Base-by-base conservation (phyloP, 2,888 invertebrate species). In the Eucriotettix oculatus region DNA sequence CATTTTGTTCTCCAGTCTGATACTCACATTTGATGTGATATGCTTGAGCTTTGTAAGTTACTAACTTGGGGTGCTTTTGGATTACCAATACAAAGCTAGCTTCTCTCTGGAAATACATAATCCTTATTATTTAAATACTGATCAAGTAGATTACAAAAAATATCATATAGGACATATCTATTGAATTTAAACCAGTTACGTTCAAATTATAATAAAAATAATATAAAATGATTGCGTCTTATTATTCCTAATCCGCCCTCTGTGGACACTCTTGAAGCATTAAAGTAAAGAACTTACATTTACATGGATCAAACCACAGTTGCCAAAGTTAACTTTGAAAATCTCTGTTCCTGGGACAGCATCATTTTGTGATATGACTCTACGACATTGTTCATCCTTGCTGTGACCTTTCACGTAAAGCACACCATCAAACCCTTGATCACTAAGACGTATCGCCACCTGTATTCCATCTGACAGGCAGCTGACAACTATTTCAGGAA, bases 11-110 rank as follows among this genome's bases (percentile, higher is more conserved):
- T 63, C 92, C 93, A 0, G 92, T 93, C 73, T 93, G 90, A 72
- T 96, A 96, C 60, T 93, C 87, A 72, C 96, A 96, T 72, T 91
- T 91, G 65, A 97, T 92, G 74, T 95, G 92, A 77, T 95, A 97
- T 1, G 96, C 95, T 73, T 94, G 92, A 9, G 96, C 93, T 70
- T 90, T 90, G 72, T 90, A 90, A 0, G 96, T 97, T 58, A 96
- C 87, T 58, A 97, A 79, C 77, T 92, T 92, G 0, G 94, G 93
- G 82, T 97, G 96, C 75, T 93, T 92, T 72, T 97, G 96, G 71
- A 97, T 90, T 40, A 97, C 93, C 54, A 97, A 78, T 1, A 95
- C 90, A 72, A 94, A 95, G 71, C 90, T 90, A 40, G 94, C 94
- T 71, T 91, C 83, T 58, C 93, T 93, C 87, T 88, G 73, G 61